Conservation (phyloP, 1,140 invertebrate species). For the Danaus melanippus region DNA sequence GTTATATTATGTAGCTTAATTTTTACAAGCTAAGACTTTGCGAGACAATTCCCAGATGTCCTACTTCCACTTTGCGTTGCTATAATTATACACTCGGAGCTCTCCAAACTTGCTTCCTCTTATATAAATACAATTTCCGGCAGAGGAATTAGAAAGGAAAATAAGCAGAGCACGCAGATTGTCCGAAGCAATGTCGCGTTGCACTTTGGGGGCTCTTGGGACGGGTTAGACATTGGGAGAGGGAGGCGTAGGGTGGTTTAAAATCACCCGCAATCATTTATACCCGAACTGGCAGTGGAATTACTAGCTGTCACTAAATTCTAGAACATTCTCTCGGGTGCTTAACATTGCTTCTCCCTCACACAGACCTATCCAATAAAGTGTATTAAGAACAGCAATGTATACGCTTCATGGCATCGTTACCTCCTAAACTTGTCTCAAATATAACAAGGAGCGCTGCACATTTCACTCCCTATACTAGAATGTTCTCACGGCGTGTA, state of each 20-base stretch:
- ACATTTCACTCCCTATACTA: slow-evolving; percentile 28
- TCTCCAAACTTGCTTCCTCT: slow-evolving; percentile 25
- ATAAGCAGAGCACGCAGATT: slow-evolving; percentile 71
- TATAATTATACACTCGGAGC: not conserved
- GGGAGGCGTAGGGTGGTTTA: slow-evolving; percentile 45
- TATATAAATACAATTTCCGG: slow-evolving; percentile 68
- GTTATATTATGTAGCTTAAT: too few relatives aligned
- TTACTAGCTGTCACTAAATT: slow-evolving; percentile 63
- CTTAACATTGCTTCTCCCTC: slow-evolving; percentile 17
- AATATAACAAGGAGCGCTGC: slow-evolving; percentile 29
- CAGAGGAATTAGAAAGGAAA: slow-evolving; percentile 66
- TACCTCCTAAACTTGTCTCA: slow-evolving; percentile 19
- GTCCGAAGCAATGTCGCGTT: slow-evolving; percentile 63
- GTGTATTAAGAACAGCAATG: slow-evolving; percentile 22
- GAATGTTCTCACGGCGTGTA: slow-evolving; percentile 25
- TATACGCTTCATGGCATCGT: slow-evolving; percentile 11
- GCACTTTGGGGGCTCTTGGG: slow-evolving; percentile 50
- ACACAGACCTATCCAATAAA: slow-evolving; percentile 8
- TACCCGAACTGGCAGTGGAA: slow-evolving; percentile 68
- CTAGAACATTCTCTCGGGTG: slow-evolving; percentile 22
- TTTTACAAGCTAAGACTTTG: too few relatives aligned
- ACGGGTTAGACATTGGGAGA: slow-evolving; percentile 43
- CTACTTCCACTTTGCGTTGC: too few relatives aligned
- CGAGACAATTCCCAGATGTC: too few relatives aligned
- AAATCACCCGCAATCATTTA: slow-evolving; percentile 72